A percentile compares a stretch with the other conserved stretches of the same genome.
Evolutionary conservation across 2,888 invertebrate species (phyloP).

Genomic region (Cataglyphis albicans): DNA sequence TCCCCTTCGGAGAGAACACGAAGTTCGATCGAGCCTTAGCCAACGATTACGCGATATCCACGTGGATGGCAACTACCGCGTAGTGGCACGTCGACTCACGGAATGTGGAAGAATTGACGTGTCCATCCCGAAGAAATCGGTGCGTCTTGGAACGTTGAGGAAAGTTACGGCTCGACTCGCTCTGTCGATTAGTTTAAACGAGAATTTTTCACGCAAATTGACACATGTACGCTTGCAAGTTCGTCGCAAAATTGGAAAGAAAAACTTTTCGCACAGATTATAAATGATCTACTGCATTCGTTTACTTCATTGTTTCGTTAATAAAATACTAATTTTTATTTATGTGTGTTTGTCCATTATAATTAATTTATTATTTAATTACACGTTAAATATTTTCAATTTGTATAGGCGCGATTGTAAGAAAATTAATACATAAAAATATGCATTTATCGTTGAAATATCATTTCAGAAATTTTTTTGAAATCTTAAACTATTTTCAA

Average conservation of each 20-base stretch:
- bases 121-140: conserved; percentile 56
- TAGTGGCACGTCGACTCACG: conserved; percentile 50
- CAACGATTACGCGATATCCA: conserved; percentile 54
- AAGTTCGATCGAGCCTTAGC: conserved; percentile 45
- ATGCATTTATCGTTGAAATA: not conserved
- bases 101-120: conserved; percentile 59
- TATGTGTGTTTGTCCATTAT: not conserved
- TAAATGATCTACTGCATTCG: not conserved
- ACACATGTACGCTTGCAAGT: conserved; percentile 1
- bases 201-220: conserved; percentile 51
- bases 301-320: not conserved
- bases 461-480: not conserved
- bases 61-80: conserved; percentile 59
- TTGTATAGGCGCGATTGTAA: not conserved
- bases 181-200: conserved; percentile 39
- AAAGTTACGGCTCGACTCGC: conserved; percentile 59
- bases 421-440: not conserved
- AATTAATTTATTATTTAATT: conserved; percentile 9
- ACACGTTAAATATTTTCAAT: not conserved
- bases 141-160: conserved; percentile 51
- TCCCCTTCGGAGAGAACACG: conserved; percentile 19
- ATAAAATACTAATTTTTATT: not conserved
- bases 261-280: not conserved
- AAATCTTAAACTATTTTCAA: not conserved
- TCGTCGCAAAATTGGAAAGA: conserved; percentile 21